Evolutionary conservation across 2,888 invertebrate species (phyloP).

Genomic region (Lasioglossum vierecki): DNA sequence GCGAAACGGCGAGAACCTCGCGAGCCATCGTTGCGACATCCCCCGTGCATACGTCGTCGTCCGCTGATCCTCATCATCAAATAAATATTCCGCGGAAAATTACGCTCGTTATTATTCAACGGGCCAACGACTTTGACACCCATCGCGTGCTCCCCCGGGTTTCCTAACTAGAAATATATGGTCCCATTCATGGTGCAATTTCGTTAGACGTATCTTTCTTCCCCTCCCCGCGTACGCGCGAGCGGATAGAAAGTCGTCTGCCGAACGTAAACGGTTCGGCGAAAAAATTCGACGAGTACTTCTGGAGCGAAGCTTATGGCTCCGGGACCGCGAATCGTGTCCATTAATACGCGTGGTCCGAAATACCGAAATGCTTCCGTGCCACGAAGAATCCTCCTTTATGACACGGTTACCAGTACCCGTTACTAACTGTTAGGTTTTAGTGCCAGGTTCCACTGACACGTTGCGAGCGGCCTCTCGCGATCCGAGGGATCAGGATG

Average conservation of each 20-base stretch:
- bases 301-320: slow-evolving; percentile 5
- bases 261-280: background rate
- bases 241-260: slow-evolving; percentile 24
- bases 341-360: slow-evolving; percentile 47
- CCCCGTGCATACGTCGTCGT: slow-evolving; percentile 12
- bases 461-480: slow-evolving; percentile 62
- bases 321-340: slow-evolving; percentile 17
- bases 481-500: slow-evolving; percentile 47
- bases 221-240: background rate
- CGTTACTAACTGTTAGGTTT: slow-evolving; percentile 70
- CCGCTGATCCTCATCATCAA: slow-evolving; percentile 17
- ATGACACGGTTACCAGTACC: slow-evolving; percentile 72
- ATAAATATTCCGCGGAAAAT: slow-evolving; percentile 48
- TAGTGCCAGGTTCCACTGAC: slow-evolving; percentile 69
- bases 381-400: slow-evolving; percentile 68
- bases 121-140: slow-evolving; percentile 41
- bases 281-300: background rate
- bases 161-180: slow-evolving; percentile 6
- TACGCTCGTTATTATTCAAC: slow-evolving; percentile 48
- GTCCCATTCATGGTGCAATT: slow-evolving; percentile 32
- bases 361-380: slow-evolving; percentile 67
- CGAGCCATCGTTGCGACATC: slow-evolving; percentile 37
- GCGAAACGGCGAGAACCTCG: slow-evolving; percentile 12
- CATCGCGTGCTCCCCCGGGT: slow-evolving; percentile 12
- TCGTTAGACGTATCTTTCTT: background rate